Base-by-base conservation (phyloP, 2,888 invertebrate species). In the Tanytarsus gracilentus region DNA sequence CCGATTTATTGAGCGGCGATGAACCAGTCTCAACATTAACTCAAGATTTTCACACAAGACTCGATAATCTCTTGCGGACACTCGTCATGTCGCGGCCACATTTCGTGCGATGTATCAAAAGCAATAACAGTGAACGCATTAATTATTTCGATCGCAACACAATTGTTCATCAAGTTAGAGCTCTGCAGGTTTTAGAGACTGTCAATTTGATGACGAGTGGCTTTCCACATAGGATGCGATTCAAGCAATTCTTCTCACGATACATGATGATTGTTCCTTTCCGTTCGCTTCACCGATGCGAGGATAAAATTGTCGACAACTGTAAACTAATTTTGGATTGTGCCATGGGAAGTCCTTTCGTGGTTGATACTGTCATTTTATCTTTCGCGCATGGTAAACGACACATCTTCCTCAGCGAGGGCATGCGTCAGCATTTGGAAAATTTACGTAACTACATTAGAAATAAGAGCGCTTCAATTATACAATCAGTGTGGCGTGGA, bases 141-240 rank as follows among this genome's bases (percentile, higher is more conserved):
- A 84, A 86, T 70, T 78, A 85, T 64, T 91, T 94, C 72, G 94
- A 95, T 71, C 80, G 91, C 48, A 80, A 82, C 62, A 82, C 86
- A 1, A 89, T 95, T 25, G 88, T 91, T 67, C 80, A 85, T 53
- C 95, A 96, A 78, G 87, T 95, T 63, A 81, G 94, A 49, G 90
- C 94, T 1, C 78, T 95, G 56, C 88, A 88, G 73, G 85, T 94
- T n/a, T 76, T 95, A 58, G 95, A 96, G 76, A 95, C 95, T 40
- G 92, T 94, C 16, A 93, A 94, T 72, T 76, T 96, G 63, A 95
- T 95, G 94, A 92, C 93, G 11, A 89, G 89, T 68, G 94, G 94
- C 7, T 93, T 89, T 74, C 95, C 95, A 25, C 95, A 96, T 72
- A 81, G 93, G 66, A 91, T 95, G 92, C 81, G 94, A 23, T 95